Evolutionary conservation across 2,113 vertebrate genomes (phyloP).

Genomic region (Monopterus albus): DNA sequence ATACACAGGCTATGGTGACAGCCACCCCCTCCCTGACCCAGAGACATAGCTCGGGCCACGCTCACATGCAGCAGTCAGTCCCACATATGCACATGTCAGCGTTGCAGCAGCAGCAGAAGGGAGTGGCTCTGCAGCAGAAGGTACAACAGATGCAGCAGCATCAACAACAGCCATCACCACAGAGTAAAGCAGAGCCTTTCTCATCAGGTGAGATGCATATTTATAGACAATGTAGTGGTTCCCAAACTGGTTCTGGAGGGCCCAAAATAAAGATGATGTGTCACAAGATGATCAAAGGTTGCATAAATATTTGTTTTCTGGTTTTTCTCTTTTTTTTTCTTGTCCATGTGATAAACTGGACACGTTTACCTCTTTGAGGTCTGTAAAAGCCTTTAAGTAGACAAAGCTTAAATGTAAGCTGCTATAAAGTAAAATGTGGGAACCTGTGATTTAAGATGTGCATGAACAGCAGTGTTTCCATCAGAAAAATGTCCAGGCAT

Average conservation of each 20-base stretch:
- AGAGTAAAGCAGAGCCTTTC: slow-evolving; percentile 63
- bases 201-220: slow-evolving; percentile 52
- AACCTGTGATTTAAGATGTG: too few species aligned
- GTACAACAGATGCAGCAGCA: slow-evolving; percentile 67
- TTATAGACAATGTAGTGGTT: neutral
- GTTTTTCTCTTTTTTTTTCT: neutral
- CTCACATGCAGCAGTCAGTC: slow-evolving; percentile 51
- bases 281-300: too few species aligned
- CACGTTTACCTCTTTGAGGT: too few species aligned
- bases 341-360: too few species aligned
- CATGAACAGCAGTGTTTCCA: too few species aligned
- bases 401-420: too few species aligned
- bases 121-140: slow-evolving; percentile 60
- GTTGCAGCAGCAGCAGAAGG: slow-evolving; percentile 58
- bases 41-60: slow-evolving; percentile 58
- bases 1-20: slow-evolving; percentile 77
- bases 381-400: too few species aligned
- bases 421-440: too few species aligned
- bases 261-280: neutral
- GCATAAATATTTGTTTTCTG: neutral
- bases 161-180: slow-evolving; percentile 66
- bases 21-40: slow-evolving; percentile 78
- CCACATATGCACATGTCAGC: slow-evolving; percentile 11
- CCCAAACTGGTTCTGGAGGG: neutral
- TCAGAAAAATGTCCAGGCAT: too few species aligned